Evolutionary conservation across 2,888 invertebrate genomes (phyloP).

Genomic region (Helleia helle): DNA sequence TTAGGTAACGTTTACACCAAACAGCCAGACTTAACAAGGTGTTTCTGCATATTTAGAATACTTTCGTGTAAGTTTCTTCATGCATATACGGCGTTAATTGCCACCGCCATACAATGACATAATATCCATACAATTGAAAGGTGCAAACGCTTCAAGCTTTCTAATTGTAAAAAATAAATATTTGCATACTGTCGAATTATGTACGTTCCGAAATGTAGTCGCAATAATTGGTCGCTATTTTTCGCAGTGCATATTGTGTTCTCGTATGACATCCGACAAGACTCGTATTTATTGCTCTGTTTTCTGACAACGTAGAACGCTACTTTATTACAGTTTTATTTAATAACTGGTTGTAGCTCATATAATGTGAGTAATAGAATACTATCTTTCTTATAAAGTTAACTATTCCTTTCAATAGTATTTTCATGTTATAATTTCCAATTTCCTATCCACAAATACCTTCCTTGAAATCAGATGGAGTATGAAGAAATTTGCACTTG

Average conservation of each 20-base stretch:
- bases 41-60: slow-evolving; percentile 3
- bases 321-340: neutral
- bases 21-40: slow-evolving; percentile 1
- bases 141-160: neutral
- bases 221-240: neutral
- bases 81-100: neutral
- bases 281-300: neutral
- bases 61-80: neutral
- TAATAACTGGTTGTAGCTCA: neutral
- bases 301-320: slow-evolving; percentile 2
- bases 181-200: neutral
- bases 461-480: too few species aligned
- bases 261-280: neutral
- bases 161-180: neutral
- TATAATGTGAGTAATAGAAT: neutral
- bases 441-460: too few species aligned
- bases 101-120: neutral
- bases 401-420: too few species aligned
- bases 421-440: too few species aligned
- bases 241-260: neutral
- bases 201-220: neutral
- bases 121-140: neutral
- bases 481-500: too few species aligned
- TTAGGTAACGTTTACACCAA: neutral
- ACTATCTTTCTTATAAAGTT: too few species aligned